Evolutionary conservation across 2,113 vertebrate species (phyloP), one percentile per base, ranked within the genome.

Genomic region (Urocitellus parryii): DNA sequence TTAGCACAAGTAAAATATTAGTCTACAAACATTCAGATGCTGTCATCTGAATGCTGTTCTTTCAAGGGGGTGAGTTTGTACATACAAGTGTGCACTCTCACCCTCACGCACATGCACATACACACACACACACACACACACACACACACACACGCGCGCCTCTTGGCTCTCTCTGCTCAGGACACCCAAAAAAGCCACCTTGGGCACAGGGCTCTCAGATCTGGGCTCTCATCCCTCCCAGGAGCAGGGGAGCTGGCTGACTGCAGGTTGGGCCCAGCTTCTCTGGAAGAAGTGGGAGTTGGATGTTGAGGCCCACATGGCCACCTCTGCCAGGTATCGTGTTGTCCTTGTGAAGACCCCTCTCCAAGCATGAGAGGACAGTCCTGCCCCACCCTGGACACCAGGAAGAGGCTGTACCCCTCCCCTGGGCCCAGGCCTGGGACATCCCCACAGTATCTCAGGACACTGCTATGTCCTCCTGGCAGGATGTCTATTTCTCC

Each of bases 171-270:
- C 5, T 16, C 37, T 20, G 1, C 65, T 1, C 17, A 1, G 3
- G n/a, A 14, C 29, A 4, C 17, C 4, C 27, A 34, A 42, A 29
- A n/a, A 32, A 13, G 4, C 0, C 2, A 34, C 81, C 18, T 11
- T 2, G 2, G 14, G 5, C 20, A 34, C 32, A 2, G 4, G 1
- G 42, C 14, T 32, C 34, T 27, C 11, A 4, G 56, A 25, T 32
- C 2, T 1, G 2, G 25, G 5, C 14, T 18, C 34, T 22, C 22
- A 16, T 14, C 4, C 32, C 25, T 16, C 65, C 22, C 11, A 5
- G 13, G 42, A 18, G 56, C 13, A 0, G 8, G 61, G 16, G 32
- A 70, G 34, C 7, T 0, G 0, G 74, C 58, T 1, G 16, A 5
- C 1, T 34, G 65, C n/a, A 42, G 78, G 34, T 25, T 24, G 32